Evolutionary conservation across 2,797 vertebrate species (phyloP), one percentile per base, ranked within the genome.

Genomic region (Acropternis orthonyx): DNA sequence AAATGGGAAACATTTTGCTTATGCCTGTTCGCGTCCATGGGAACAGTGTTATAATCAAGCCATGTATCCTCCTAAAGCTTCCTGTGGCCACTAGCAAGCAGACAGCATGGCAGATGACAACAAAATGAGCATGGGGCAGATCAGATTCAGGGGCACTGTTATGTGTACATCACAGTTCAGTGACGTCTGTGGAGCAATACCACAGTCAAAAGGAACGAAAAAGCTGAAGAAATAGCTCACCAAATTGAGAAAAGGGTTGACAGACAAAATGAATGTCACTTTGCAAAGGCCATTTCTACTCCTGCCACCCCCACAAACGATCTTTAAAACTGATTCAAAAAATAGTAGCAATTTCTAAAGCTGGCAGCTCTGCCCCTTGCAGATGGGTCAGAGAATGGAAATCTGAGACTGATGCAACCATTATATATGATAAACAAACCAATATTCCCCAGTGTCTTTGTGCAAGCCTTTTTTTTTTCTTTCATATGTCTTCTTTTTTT

Each of bases 331-430:
- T 66, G 66, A 77, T 69, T 59, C n/a, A 88, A 72, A 78, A 23
- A 72, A 41, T 13, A 76, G 69, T 59, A 88, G 44, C 28, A 19
- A 89, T 73, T 92, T 93, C 85, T 81, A 63, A 94, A 94, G 55
- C 20, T 73, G 66, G 37, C 48, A 68, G 17, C 9, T 82, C 49
- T 85, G 71, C 22, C 51, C 28, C 54, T 87, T 62, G 56, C 1
- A 71, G 75, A 68, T 32, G 46, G 62, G 63, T 73, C 76, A 78
- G 76, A 69, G 71, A 72, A 71, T 11, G 46, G 32, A 89, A 91
- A 79, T 34, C 79, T 66, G 72, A 80, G 58, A 75, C 19, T 89
- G 85, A 72, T 30, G 36, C 43, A 92, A 65, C n/a, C 19, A 17
- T 59, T 55, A 51, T 17, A 51, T 32, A 65, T 18, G 46, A 56